Evolutionary conservation across 2,113 vertebrate genomes (phyloP), one percentile per base, ranked within the genome.

Genomic region (Nannobrachium achirus): DNA sequence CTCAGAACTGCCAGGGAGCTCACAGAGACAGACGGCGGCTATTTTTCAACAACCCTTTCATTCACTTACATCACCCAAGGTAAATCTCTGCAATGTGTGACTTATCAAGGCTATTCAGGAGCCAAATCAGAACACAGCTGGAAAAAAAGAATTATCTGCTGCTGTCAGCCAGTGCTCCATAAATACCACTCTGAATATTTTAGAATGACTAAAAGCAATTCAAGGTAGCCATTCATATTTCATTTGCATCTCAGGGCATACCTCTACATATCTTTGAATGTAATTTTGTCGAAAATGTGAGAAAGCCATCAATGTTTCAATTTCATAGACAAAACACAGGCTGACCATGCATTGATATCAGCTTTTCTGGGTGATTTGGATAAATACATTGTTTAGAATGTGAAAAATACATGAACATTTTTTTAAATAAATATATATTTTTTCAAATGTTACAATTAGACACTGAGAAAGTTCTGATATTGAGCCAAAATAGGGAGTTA

Each of bases 201-300:
- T 59, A 92, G 61, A 86, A 78, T 87, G 84, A 88, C 88, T 91
- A 92, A 92, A 91, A 92, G 86, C 82, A 91, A 89, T 90, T 83
- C 67, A 71, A 82, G 76, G 80, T 90, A 83, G 73, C 63, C 62
- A 89, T 91, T 69, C 63, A 92, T 93, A 86, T 89, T 92, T 91
- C 52, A 92, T 85, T 53, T 39, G 18, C 55, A 10, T 63, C 61
- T 75, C 82, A 52, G 65, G 62, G 68, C 33, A 38, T 78, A 88
- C 71, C 63, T 87, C 76, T 45, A 79, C n/a, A 74, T 80, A 82
- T 85, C 68, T 80, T 51, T 69, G 73, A 77, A 65, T 81, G 83
- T 88, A 56, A 85, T 89, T 33, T 85, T 89, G 88, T 87, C 74
- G 80, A 73, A 79, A 53, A 88, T 72, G 74, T 81, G 76, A 81